Conservation (phyloP, 2,797 vertebrate species). For the Pangasius mekongensis region DNA sequence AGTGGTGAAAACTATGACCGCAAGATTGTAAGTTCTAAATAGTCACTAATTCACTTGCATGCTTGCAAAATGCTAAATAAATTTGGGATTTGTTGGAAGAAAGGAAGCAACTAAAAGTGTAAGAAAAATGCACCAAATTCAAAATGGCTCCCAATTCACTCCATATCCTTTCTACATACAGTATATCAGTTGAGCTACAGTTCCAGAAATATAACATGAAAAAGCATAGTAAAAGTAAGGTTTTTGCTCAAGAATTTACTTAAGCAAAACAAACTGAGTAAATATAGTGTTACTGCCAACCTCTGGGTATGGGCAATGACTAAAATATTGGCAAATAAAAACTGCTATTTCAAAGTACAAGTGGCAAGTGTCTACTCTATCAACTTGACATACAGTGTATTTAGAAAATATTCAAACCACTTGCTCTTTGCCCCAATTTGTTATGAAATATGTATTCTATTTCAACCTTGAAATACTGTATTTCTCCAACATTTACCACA, state of each 20-base stretch:
- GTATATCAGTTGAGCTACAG: not conserved
- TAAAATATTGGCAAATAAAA: not conserved
- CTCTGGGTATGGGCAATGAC: not conserved
- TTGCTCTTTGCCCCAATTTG: not conserved
- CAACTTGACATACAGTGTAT: not conserved
- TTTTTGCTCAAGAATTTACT: not conserved
- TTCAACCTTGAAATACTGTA: not conserved
- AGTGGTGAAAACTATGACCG: slow-evolving; percentile 97
- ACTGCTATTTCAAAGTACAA: not conserved
- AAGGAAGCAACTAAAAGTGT: not conserved
- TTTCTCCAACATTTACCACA: not conserved
- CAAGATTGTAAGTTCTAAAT: slow-evolving; percentile 87
- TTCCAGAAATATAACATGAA: not conserved
- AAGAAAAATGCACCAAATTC: not conserved
- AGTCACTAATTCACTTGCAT: not conserved
- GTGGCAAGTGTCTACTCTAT: not conserved
- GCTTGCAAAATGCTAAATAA: not conserved
- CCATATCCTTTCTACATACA: not conserved
- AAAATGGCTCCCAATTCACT: not conserved
- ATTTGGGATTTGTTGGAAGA: not conserved
- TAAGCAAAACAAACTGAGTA: not conserved
- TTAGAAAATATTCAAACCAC: not conserved
- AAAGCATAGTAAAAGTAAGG: not conserved
- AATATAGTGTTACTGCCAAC: not conserved
- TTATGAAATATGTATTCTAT: not conserved